Conservation (phyloP, 2,888 invertebrate species). For the Philopedon plagiatum region DNA sequence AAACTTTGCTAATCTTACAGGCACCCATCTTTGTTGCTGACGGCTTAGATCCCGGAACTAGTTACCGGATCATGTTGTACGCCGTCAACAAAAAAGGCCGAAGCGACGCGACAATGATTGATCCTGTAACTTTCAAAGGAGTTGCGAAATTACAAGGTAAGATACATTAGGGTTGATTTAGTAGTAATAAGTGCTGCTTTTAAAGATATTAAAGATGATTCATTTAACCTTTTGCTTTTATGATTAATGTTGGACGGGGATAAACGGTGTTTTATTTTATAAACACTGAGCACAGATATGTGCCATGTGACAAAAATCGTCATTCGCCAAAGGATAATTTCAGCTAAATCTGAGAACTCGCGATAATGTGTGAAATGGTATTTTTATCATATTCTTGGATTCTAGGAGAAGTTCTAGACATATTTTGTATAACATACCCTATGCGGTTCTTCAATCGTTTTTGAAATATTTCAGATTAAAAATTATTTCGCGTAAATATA, state of each 20-base stretch:
- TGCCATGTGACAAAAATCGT: too few relatives aligned
- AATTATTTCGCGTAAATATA: too few relatives aligned
- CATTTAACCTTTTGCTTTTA: not conserved
- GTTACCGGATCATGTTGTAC: conserved; percentile 86
- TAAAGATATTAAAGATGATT: conserved; percentile 17
- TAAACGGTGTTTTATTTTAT: not conserved
- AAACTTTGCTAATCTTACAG: conserved; percentile 43
- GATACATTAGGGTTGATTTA: conserved; percentile 26
- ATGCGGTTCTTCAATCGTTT: too few relatives aligned
- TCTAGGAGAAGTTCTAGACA: too few relatives aligned
- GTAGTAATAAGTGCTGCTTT: conserved; percentile 20
- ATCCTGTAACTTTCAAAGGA: conserved; percentile 88
- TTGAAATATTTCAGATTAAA: too few relatives aligned
- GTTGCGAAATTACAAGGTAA: conserved; percentile 90
- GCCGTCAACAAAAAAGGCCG: conserved; percentile 91
- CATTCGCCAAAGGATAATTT: too few relatives aligned
- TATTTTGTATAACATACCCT: too few relatives aligned
- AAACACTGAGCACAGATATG: too few relatives aligned
- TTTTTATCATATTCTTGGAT: too few relatives aligned
- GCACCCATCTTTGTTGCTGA: conserved; percentile 80
- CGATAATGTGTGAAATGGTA: too few relatives aligned
- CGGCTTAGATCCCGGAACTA: conserved; percentile 81
- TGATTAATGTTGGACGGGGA: not conserved
- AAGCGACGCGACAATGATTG: conserved; percentile 86
- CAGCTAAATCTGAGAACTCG: too few relatives aligned